phyloP scores from a whole-genome alignment of 2,797 vertebrate species.

The Scarus forsteni region DNA sequence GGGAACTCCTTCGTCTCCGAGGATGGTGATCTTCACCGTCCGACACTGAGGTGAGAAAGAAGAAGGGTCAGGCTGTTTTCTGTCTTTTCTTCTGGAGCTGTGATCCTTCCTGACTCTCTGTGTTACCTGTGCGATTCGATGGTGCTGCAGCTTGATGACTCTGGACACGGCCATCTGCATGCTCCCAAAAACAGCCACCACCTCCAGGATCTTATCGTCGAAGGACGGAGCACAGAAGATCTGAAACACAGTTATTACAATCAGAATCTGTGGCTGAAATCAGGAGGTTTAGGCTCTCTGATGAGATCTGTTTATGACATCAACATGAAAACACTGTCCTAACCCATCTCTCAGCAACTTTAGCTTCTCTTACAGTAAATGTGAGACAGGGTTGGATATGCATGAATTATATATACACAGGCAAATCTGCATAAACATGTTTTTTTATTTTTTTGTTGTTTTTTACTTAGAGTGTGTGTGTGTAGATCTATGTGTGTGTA shows the following conservation, averaged over 20 bases:
- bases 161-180: constrained; percentile 99
- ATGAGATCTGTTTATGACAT: too few species aligned
- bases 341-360: too few species aligned
- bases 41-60: constrained; percentile 86
- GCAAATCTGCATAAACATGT: too few species aligned
- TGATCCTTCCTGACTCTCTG: rapidly evolving
- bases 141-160: constrained; percentile 98
- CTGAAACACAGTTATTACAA: constrained; percentile 66
- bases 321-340: too few species aligned
- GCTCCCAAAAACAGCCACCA: constrained; percentile 97
- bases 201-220: constrained; percentile 98
- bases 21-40: constrained; percentile 97
- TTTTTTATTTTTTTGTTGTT: too few species aligned
- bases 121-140: constrained; percentile 96
- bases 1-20: constrained; percentile 96
- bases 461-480: too few species aligned
- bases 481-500: too few species aligned
- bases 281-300: too few species aligned
- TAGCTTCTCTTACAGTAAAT: too few species aligned
- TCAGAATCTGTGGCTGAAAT: background rate
- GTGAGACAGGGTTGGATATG: too few species aligned
- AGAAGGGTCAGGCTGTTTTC: too few species aligned
- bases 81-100: background rate
- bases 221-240: constrained; percentile 98
- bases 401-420: too few species aligned